These are phyloP conservation scores for Ophion slaviceki DNA, from an alignment of 2,888 invertebrate species.

Conservation along the genomic window DNA sequence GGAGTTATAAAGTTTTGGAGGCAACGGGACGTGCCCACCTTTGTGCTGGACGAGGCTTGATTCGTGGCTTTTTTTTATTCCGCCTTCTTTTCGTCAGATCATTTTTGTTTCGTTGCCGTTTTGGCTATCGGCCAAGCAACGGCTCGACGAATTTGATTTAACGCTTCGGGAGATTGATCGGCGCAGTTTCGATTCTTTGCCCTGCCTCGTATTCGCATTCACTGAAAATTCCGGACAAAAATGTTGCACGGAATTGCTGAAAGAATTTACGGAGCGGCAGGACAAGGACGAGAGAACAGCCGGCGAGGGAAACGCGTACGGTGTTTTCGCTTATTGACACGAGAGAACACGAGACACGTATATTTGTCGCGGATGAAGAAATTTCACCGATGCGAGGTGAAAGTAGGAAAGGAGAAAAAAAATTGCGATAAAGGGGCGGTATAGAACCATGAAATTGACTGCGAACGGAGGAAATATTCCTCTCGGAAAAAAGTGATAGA, in stretches of 20 bases:
- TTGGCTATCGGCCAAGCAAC: slow-evolving; percentile 25
- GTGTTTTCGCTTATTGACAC: too few relatives aligned
- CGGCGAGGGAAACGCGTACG: too few relatives aligned
- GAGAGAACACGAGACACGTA: too few relatives aligned
- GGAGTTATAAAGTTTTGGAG: background rate
- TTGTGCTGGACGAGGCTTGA: slow-evolving; percentile 40
- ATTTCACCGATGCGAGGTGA: too few relatives aligned
- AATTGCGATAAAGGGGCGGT: too few relatives aligned
- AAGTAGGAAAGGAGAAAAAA: too few relatives aligned
- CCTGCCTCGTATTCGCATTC: too few relatives aligned
- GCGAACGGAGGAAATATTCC: too few relatives aligned
- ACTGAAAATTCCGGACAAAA: background rate
- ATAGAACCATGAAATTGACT: too few relatives aligned
- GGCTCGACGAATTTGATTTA: slow-evolving; percentile 29
- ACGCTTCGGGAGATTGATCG: slow-evolving; percentile 16
- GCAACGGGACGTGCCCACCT: background rate
- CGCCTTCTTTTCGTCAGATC: background rate
- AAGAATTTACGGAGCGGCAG: slow-evolving; percentile 9
- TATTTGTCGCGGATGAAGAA: background rate
- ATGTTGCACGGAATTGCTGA: slow-evolving; percentile 8
- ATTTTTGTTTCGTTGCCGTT: slow-evolving; percentile 8
- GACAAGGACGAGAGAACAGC: background rate
- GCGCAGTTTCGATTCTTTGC: background rate
- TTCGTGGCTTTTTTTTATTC: slow-evolving; percentile 12
- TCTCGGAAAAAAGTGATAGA: too few relatives aligned